These are phyloP conservation scores for Bos javanicus DNA, from an alignment of 2,113 vertebrate genomes.

Conservation along the genomic window DNA sequence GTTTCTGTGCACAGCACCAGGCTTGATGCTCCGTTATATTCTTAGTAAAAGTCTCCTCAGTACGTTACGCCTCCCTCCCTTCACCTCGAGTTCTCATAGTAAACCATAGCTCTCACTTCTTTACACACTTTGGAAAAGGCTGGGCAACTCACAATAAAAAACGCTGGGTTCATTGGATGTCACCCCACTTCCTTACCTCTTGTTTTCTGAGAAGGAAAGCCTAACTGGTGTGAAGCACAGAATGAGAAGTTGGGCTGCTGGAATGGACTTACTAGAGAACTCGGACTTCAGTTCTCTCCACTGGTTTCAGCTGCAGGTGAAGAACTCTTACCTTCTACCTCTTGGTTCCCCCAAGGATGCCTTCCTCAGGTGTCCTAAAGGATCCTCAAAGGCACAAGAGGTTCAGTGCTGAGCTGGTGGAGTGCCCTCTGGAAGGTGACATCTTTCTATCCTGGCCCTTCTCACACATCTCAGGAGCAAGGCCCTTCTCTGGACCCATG, in stretches of 20 bases:
- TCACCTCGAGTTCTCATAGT: rapidly evolving
- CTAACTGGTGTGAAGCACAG: not conserved
- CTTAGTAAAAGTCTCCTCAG: too few species aligned
- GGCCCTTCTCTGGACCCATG: not conserved
- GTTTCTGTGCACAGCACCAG: not conserved
- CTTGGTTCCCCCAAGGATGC: rapidly evolving
- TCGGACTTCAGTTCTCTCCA: not conserved
- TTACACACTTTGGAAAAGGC: not conserved
- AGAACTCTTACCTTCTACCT: not conserved
- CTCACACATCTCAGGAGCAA: too few species aligned
- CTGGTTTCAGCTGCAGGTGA: not conserved
- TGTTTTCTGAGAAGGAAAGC: not conserved
- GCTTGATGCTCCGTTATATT: rapidly evolving
- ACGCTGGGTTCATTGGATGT: rapidly evolving
- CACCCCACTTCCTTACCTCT: not conserved
- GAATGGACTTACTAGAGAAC: not conserved
- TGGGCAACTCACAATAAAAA: rapidly evolving
- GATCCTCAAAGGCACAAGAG: not conserved
- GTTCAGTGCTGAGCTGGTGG: not conserved
- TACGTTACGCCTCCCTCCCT: rapidly evolving
- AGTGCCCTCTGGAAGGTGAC: not conserved
- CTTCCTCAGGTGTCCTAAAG: not conserved
- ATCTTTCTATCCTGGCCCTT: not conserved
- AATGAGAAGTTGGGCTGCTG: not conserved
- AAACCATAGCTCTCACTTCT: not conserved